These are phyloP conservation scores for Enteromius treurensis DNA, from an alignment of 2,797 vertebrate genomes.

Conservation along the genomic window DNA sequence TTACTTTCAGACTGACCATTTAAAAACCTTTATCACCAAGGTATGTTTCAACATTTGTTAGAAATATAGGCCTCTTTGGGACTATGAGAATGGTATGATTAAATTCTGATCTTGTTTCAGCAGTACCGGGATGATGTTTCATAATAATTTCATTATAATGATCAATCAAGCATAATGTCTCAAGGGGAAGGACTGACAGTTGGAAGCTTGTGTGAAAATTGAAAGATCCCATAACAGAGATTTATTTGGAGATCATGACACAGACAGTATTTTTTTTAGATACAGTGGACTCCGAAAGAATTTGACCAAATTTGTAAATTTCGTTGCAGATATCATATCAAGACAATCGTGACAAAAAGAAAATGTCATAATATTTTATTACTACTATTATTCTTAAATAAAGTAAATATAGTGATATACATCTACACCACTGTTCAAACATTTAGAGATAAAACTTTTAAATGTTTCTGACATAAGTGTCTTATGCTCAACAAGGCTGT, in stretches of 20 bases:
- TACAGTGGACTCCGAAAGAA: background rate
- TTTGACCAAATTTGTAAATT: background rate
- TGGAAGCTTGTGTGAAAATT: slow-evolving; percentile 50
- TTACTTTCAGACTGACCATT: slow-evolving; percentile 6
- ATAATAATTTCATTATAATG: slow-evolving; percentile 29
- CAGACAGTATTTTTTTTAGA: background rate
- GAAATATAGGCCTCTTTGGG: slow-evolving; percentile 4
- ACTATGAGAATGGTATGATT: slow-evolving; percentile 9
- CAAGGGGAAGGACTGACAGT: slow-evolving; percentile 27
- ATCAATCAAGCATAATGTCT: slow-evolving; percentile 23
- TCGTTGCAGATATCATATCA: background rate
- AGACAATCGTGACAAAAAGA: background rate
- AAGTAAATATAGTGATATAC: background rate
- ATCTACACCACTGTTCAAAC: background rate
- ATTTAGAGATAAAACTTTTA: background rate
- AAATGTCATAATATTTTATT: background rate
- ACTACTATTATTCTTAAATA: background rate
- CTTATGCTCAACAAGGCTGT: background rate
- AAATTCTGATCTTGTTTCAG: background rate
- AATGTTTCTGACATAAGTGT: background rate
- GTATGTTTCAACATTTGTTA: slow-evolving; percentile 7
- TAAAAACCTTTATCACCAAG: slow-evolving; percentile 3
- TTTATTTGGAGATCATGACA: slow-evolving; percentile 34
- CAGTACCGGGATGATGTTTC: slow-evolving; percentile 15
- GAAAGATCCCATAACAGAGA: slow-evolving; percentile 23